Percentiles rank a stretch among this genome's conserved stretches.
Evolutionary conservation across 2,113 vertebrate species (phyloP).

Genomic region (Castor canadensis): DNA sequence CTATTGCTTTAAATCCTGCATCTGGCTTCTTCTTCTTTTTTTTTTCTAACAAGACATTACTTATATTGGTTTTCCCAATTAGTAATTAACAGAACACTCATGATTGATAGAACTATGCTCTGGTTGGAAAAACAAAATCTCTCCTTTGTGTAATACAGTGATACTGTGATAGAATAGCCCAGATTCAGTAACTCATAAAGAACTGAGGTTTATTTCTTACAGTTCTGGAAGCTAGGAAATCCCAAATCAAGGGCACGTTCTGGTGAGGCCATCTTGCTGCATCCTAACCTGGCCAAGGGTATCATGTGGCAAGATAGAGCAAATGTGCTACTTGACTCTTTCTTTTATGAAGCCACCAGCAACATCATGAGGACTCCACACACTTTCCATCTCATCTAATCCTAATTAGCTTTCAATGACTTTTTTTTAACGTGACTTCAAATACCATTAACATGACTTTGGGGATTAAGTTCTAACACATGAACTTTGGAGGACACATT

Average conservation of each 20-base stretch:
- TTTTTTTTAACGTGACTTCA: no score
- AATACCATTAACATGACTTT: not conserved
- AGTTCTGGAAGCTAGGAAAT: no score
- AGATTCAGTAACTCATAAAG: no score
- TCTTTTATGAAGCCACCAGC: not conserved
- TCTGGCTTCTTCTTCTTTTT: not conserved
- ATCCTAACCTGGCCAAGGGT: not conserved
- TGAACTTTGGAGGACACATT: no score
- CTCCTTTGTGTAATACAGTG: no score
- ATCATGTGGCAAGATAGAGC: no score
- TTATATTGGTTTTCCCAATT: not conserved
- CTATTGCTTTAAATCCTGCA: not conserved
- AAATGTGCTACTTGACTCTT: not conserved
- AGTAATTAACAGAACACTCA: not conserved
- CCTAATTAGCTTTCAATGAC: not conserved
- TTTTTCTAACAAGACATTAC: not conserved
- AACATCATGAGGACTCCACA: not conserved
- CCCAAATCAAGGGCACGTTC: not conserved
- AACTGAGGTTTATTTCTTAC: no score
- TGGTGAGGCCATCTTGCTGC: no score
- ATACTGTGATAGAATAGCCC: no score
- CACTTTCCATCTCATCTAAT: not conserved
- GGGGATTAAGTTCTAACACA: no score
- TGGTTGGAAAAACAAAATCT: not conserved
- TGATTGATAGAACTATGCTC: not conserved